Evolutionary conservation across 1,140 invertebrate species (phyloP), one percentile per base, ranked within the genome.

Genomic region (Tetramorium parvispinum): DNA sequence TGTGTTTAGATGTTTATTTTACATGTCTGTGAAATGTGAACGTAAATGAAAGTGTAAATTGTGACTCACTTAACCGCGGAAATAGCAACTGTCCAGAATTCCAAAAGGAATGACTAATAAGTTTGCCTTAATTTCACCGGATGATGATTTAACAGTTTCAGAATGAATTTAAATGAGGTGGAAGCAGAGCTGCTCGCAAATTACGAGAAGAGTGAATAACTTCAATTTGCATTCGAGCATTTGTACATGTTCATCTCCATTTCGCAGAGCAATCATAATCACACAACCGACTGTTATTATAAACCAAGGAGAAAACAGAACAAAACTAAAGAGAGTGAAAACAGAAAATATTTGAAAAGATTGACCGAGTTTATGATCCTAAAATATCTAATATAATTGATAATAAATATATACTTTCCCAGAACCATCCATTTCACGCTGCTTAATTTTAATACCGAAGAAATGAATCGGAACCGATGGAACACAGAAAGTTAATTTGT

Each of bases 261-360:
- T 79, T 79, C 76, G 11, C n/a, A 66, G 78, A 82, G 27, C 40
- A 18, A 27, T 71, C 6, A 10, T 18, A 43, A 7, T 79, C 32
- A 11, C 24, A 82, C 51, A 43, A 73, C 37, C 66, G 49, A 82
- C 16, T 49, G 13, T 71, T 81, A 49, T 2, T 55, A 51, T 40
- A 13, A 49, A 57, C 21, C 37, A 3, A 32, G 24, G 11, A 57
- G 55, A 73, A 61, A 70, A 71, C 51, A 71, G 57, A 46, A 16
- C 6, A 21, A 1, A 71, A 57, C 57, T 57, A 46, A 43, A 18
- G n/a, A 71, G 51, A 66, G 61, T 51, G 24, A 51, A 66, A 79
- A 79, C 11, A 37, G 61, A 73, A 57, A 43, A 82, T 37, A 59
- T 82, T 82, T 71, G 40, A 11, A 53, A 46, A 82, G 66, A 73